phyloP scores from a whole-genome alignment of 2,113 vertebrate species.

The Channa maculata region DNA sequence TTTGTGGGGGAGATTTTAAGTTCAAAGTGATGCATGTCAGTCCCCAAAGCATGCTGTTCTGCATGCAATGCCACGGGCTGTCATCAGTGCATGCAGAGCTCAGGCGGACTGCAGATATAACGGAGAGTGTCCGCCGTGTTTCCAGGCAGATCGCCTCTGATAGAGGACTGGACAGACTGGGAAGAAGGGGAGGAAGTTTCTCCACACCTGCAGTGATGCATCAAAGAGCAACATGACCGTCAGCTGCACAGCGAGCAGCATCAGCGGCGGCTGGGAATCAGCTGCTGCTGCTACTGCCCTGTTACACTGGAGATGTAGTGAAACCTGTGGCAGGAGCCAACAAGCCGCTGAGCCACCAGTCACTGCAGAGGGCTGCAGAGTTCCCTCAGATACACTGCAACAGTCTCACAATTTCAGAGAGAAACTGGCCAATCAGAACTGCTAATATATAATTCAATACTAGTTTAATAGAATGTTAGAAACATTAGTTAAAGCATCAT shows the following conservation, averaged over 20 bases:
- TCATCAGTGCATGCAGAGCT: slow-evolving; percentile 79
- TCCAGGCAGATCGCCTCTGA: slow-evolving; percentile 57
- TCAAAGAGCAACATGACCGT: slow-evolving; percentile 8
- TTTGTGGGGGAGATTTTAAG: slow-evolving; percentile 28
- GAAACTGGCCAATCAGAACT: slow-evolving; percentile 13
- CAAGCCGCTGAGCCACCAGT: slow-evolving; percentile 53
- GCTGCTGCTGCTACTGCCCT: background rate
- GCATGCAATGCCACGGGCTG: slow-evolving; percentile 77
- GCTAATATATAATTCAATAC: background rate
- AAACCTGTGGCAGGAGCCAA: slow-evolving; percentile 61
- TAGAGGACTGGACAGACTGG: slow-evolving; percentile 57
- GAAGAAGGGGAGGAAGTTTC: slow-evolving; percentile 55
- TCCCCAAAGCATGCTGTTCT: slow-evolving; percentile 75
- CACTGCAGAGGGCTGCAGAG: slow-evolving; percentile 65
- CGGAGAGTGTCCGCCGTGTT: slow-evolving; percentile 51
- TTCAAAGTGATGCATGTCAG: slow-evolving; percentile 66
- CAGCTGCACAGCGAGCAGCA: slow-evolving; percentile 30
- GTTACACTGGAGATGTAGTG: slow-evolving; percentile 63
- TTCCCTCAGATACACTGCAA: slow-evolving; percentile 16
- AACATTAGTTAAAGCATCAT: too few species aligned
- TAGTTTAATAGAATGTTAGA: too few species aligned
- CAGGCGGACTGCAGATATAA: slow-evolving; percentile 59
- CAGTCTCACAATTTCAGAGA: slow-evolving; percentile 1
- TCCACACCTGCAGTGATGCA: slow-evolving; percentile 66
- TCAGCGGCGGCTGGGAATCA: slow-evolving; percentile 32